Base-by-base conservation (phyloP, 2,888 invertebrate genomes). In the Mimachlamys varia region DNA sequence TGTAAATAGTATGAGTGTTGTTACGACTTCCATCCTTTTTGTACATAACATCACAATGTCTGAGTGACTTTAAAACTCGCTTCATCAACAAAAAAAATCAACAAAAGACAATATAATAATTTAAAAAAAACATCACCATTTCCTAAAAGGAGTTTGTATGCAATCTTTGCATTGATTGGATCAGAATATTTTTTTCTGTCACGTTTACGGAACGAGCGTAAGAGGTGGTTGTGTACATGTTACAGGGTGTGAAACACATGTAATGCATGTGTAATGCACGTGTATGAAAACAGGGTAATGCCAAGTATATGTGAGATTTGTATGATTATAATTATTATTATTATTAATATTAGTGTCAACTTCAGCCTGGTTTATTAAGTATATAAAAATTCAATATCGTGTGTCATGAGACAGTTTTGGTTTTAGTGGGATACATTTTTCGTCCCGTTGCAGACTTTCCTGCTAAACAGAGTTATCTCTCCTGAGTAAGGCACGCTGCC, bases 61-160 rank as follows among this genome's bases (percentile, higher is more conserved):
- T 76, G 76, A 76, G 76, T 76, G 76, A 76, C 76, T 33, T 12
- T 76, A 76, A 76, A 33, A 76, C 76, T 76, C 76, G 33, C 27
- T 76, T 33, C 76, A 76, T 76, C 76, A 76, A 10, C 27, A 76
- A 76, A 27, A 76, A 76, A 76, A 50, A 88, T 50, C 44, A 53
- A 50, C 44, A 49, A 50, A n/a, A 88, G 49, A 44, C 37, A 33
- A 88, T 88, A 76, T 27, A 33, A 76, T 27, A 76, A 76, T 13
- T n/a, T n/a, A n/a, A n/a, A n/a, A 76, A 33, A 76, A 76, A 33
- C 27, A 33, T 33, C 19, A 76, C 33, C 76, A 33, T 76, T 76
- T 76, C 76, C 76, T 76, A 76, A 76, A 76, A 76, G 76, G 76
- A 76, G 76, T 76, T 27, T 76, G 33, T 76, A 76, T 76, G 33